A percentile compares a stretch with the other conserved stretches of the same genome.
Conservation (phyloP, 1,140 invertebrate genomes). For the Sminthurides bifidus region DNA sequence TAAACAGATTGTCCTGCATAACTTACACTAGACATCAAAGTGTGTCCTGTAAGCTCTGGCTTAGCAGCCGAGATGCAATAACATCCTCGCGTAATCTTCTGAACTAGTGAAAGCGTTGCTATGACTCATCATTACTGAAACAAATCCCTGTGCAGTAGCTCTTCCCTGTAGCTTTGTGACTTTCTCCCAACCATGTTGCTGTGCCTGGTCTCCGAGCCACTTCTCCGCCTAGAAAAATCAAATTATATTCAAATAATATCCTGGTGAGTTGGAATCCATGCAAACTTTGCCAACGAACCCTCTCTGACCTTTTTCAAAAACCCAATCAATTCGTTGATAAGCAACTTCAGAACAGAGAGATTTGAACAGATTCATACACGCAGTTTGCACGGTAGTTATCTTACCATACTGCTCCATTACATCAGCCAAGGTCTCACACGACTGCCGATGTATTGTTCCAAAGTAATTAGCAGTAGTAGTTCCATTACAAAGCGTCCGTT, state of each 20-base stretch:
- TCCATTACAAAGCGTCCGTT: conserved; percentile 51
- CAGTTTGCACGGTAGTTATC: no score
- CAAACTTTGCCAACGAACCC: conserved; percentile 82
- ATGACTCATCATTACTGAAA: conserved; percentile 56
- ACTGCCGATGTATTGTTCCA: conserved; percentile 61
- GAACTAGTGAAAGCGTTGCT: conserved; percentile 41
- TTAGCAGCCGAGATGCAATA: no score
- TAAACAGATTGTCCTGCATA: no score
- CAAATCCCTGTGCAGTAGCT: conserved; percentile 66
- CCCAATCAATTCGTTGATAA: no score
- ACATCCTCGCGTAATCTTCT: no score
- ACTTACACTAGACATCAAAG: no score
- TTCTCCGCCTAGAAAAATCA: conserved; percentile 77
- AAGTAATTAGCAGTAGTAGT: conserved; percentile 83
- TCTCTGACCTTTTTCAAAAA: conserved; percentile 55
- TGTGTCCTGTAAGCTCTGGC: no score
- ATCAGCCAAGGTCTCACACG: conserved; percentile 56
- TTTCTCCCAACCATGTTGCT: conserved; percentile 85
- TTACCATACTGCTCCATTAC: no score
- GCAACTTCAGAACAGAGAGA: no score
- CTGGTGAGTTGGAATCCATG: conserved; percentile 55
- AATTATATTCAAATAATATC: no score
- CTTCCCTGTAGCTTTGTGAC: conserved; percentile 75
- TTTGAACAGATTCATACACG: no score
- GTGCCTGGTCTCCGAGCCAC: conserved; percentile 83